Percentiles rank a stretch among this genome's conserved stretches.
phyloP scores from a whole-genome alignment of 2,888 invertebrate species.

The Zootermopsis nevadensis region DNA sequence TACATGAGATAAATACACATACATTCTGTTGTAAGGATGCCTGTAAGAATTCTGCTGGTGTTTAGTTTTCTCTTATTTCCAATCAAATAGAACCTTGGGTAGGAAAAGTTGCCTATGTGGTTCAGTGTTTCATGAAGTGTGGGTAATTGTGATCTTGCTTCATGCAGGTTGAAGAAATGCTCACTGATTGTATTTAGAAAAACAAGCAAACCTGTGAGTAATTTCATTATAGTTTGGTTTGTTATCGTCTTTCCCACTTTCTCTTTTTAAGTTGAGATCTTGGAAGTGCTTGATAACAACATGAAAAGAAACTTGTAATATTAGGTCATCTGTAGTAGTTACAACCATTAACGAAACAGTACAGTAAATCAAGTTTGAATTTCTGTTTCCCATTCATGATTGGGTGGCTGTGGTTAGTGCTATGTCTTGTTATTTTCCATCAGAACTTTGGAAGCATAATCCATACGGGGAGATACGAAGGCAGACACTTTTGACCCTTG shows the following conservation, averaged over 20 bases:
- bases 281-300: conserved; percentile 7
- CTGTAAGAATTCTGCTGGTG: not conserved
- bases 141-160: not conserved
- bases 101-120: not conserved
- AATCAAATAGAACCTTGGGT: not conserved
- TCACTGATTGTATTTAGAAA: conserved; percentile 22
- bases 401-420: conserved; percentile 10
- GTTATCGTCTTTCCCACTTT: not conserved
- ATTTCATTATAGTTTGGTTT: not conserved
- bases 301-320: not conserved
- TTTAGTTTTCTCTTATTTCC: conserved; percentile 29
- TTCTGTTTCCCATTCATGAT: not conserved
- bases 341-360: not conserved
- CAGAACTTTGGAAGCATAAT: not conserved
- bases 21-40: not conserved
- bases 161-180: not conserved
- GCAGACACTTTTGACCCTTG: conserved; percentile 6
- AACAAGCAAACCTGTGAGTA: not conserved
- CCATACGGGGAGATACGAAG: not conserved
- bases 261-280: not conserved
- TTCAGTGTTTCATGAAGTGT: conserved; percentile 8
- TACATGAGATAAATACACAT: not conserved
- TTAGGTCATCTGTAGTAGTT: conserved; percentile 4
- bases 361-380: not conserved
- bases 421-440: not conserved